Evolutionary conservation across 1,140 invertebrate genomes (phyloP).

Genomic region (Amyelois transitella): DNA sequence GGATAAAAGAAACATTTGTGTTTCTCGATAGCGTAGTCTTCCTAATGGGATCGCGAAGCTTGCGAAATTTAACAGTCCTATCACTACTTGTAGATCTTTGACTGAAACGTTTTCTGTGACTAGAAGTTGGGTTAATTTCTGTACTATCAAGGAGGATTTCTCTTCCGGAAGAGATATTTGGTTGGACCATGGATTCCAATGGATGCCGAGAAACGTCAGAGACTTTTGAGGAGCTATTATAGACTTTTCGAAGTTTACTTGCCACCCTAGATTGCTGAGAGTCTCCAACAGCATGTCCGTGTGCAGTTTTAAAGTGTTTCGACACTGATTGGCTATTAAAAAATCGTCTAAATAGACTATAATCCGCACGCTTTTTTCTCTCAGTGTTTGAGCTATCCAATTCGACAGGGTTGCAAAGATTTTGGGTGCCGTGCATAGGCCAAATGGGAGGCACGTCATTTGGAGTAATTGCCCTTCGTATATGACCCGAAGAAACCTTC

Average conservation of each 20-base stretch:
- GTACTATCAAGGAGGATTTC: no score
- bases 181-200: background rate
- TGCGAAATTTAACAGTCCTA: no score
- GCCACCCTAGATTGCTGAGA: background rate
- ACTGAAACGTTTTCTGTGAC: no score
- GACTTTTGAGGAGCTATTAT: conserved; percentile 6
- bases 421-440: conserved; percentile 24
- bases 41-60: no score
- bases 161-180: background rate
- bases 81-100: no score
- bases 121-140: no score
- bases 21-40: no score
- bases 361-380: conserved; percentile 25
- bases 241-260: conserved; percentile 18
- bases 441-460: no score
- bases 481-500: conserved; percentile 25
- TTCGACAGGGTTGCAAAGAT: conserved; percentile 19
- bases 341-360: conserved; percentile 46
- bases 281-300: background rate
- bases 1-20: no score
- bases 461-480: conserved; percentile 20
- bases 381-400: conserved; percentile 20
- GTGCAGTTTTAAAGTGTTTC: background rate
- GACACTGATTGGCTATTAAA: conserved; percentile 14
- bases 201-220: background rate